Percentiles rank a stretch among this genome's conserved stretches.
Conservation (phyloP, 2,888 invertebrate genomes). For the Ichneumoninae sp. region DNA sequence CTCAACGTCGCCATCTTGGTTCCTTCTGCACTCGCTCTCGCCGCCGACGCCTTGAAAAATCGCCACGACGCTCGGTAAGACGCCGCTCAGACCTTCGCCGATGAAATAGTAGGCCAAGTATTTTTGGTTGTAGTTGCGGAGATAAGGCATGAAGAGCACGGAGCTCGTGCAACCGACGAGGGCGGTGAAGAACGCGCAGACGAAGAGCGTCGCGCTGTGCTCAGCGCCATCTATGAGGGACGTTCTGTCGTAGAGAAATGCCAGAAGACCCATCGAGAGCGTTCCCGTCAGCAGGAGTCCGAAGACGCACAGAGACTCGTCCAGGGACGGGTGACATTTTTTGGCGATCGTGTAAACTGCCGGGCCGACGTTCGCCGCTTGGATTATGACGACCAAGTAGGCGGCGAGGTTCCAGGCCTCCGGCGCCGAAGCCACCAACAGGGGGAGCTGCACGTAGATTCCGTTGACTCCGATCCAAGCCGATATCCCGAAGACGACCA, state of each 20-base stretch:
- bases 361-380: conserved; percentile 92
- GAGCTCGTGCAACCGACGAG: conserved; percentile 94
- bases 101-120: conserved; percentile 93
- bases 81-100: conserved; percentile 93
- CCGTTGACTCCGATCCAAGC: conserved; percentile 96
- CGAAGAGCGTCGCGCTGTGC: conserved; percentile 87
- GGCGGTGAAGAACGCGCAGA: conserved; percentile 89
- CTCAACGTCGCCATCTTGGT: conserved; percentile 77
- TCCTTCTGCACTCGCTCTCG: conserved; percentile 85
- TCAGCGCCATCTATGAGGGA: conserved; percentile 85
- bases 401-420: conserved; percentile 95
- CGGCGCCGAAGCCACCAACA: conserved; percentile 91
- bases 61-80: conserved; percentile 92
- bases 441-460: conserved; percentile 93
- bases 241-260: conserved; percentile 87
- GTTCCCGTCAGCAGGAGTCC: conserved; percentile 86
- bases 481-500: conserved; percentile 91
- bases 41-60: conserved; percentile 92
- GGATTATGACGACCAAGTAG: conserved; percentile 91
- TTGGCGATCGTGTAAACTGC: conserved; percentile 87
- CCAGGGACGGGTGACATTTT: conserved; percentile 84
- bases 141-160: conserved; percentile 94
- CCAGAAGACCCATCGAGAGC: conserved; percentile 86
- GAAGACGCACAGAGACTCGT: conserved; percentile 86
- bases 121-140: conserved; percentile 90